phyloP scores from a whole-genome alignment of 2,113 vertebrate genomes.

The Podilymbus podiceps region DNA sequence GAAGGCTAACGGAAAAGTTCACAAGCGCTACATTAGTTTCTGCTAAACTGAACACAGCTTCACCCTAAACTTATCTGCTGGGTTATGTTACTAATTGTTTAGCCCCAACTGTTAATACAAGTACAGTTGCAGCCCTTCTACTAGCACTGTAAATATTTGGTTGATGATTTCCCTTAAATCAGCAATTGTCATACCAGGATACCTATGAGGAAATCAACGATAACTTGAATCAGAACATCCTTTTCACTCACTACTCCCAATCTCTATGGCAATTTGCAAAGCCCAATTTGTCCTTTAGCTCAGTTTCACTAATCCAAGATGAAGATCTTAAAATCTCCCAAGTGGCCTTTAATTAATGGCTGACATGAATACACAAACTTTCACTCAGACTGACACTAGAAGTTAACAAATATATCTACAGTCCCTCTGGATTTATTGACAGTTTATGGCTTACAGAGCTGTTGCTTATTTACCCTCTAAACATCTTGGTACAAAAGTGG shows the following conservation, averaged over 20 bases:
- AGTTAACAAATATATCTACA: constrained; percentile 36
- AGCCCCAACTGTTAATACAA: background rate
- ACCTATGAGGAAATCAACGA: background rate
- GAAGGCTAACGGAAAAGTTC: background rate
- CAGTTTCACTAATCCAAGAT: constrained; percentile 47
- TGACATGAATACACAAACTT: constrained; percentile 12
- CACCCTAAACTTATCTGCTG: background rate
- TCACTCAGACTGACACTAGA: background rate
- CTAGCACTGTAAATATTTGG: background rate
- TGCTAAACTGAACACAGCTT: background rate
- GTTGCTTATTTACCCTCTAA: background rate
- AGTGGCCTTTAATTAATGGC: constrained; percentile 58
- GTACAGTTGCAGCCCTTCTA: background rate
- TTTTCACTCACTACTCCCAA: background rate
- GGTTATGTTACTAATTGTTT: background rate
- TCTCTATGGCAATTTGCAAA: constrained; percentile 36
- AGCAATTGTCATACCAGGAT: background rate
- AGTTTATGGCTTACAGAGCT: background rate
- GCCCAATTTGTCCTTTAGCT: constrained; percentile 20
- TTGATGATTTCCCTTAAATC: background rate
- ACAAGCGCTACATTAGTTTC: background rate
- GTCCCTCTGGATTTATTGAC: constrained; percentile 9
- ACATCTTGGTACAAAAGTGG: background rate
- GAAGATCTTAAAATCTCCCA: constrained; percentile 59
- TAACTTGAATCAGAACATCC: constrained; percentile 12